Percentiles rank a stretch among this genome's conserved stretches.
phyloP scores from a whole-genome alignment of 2,113 vertebrate species.

The Hystrix brachyura region DNA sequence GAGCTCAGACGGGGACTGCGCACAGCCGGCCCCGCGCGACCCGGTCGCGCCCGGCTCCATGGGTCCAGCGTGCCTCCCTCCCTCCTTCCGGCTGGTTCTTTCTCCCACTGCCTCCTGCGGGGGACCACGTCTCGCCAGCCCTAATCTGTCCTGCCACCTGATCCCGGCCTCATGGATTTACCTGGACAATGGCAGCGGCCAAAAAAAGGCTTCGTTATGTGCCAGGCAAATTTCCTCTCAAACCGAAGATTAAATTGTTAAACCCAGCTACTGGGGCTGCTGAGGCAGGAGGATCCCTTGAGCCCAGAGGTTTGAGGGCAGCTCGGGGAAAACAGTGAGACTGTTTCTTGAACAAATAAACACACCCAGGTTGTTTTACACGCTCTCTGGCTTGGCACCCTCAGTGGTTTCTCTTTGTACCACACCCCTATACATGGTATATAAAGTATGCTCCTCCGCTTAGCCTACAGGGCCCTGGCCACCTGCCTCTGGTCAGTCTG shows the following conservation, averaged over 20 bases:
- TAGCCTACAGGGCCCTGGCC: neutral
- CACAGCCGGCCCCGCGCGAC: neutral
- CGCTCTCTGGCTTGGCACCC: neutral
- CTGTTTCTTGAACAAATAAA: neutral
- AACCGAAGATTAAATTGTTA: neutral
- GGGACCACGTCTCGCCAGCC: neutral
- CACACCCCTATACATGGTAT: neutral
- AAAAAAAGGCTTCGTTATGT: neutral
- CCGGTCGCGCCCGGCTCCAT: too few relatives aligned
- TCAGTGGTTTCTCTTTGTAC: neutral
- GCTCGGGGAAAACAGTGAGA: too few relatives aligned
- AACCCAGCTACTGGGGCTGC: neutral
- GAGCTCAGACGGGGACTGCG: neutral
- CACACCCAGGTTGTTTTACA: neutral
- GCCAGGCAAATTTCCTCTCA: neutral
- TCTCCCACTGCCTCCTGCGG: neutral
- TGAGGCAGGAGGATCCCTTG: neutral
- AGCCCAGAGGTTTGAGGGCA: neutral
- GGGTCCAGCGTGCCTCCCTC: neutral
- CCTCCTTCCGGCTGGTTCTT: neutral
- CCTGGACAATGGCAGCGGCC: neutral
- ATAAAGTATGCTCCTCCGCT: neutral
- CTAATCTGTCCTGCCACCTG: neutral
- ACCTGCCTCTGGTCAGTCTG: neutral
- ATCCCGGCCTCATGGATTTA: neutral